Evolutionary conservation across 2,113 vertebrate genomes (phyloP), one percentile per base, ranked within the genome.

Genomic region (Etia nguti): DNA sequence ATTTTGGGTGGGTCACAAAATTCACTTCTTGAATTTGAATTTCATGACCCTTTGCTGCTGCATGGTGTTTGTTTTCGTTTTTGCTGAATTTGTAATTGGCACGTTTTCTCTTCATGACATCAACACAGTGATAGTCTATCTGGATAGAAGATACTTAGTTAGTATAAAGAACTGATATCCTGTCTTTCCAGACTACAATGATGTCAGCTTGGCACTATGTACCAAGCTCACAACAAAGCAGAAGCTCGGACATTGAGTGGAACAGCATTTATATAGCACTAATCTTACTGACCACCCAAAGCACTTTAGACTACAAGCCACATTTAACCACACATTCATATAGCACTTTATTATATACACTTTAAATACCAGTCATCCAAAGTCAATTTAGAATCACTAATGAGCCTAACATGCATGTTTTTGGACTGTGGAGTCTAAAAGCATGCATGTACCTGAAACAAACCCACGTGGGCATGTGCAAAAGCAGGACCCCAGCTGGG

Each of bases 1-100:
- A 73, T 70, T 70, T 57, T 52, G 41, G 26, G 6, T 11, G 57
- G 54, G 62, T 59, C 75, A 79, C 54, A 73, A 87, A 50, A 59
- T 46, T 75, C 60, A 20, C 50, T 56, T 80, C 59, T n/a, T 73
- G 2, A 29, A 13, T 65, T 38, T 65, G 34, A 38, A 59, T 20
- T 31, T 80, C 36, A 48, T 54, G 38, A 36, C 0, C 16, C 11
- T 2, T 83, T 54, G 8, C 11, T 65, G 52, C 80, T 80, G 81
- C 38, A 54, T 38, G 79, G 11, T 22, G 1, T 55, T 81, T 82
- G 73, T 86, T 90, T 86, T 85, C n/a, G 41, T 86, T 90, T 80
- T 57, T 85, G 88, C 88, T 87, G 86, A 93, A 84, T 91, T 86
- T 57, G 84, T 48, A 70, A 70, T 89, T 87, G 88, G 91, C 81